phyloP scores from a whole-genome alignment of 2,888 invertebrate genomes.

The Candidula unifasciata region DNA sequence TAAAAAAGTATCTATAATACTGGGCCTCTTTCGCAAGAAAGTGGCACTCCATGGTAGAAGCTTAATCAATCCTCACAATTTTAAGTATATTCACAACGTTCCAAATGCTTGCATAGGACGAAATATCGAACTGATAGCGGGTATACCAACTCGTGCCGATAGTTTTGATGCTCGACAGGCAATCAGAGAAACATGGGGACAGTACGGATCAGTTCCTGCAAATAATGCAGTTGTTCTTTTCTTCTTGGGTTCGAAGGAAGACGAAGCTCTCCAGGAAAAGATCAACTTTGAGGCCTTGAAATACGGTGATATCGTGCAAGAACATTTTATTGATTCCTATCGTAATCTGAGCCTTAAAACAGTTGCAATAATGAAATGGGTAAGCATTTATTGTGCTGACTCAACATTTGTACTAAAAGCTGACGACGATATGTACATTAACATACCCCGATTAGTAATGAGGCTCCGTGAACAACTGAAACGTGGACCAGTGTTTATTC shows the following conservation, averaged over 20 bases:
- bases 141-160: constrained; percentile 67
- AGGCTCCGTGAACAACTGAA: constrained; percentile 51
- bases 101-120: constrained; percentile 50
- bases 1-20: background rate
- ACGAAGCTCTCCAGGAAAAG: constrained; percentile 53
- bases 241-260: constrained; percentile 64
- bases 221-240: constrained; percentile 67
- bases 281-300: constrained; percentile 66
- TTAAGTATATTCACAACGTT: constrained; percentile 52
- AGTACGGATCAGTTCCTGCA: constrained; percentile 55
- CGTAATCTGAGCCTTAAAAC: constrained; percentile 78
- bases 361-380: constrained; percentile 78
- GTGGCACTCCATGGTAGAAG: background rate
- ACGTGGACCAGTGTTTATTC: constrained; percentile 54
- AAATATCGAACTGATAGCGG: constrained; percentile 58
- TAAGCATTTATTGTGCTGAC: constrained; percentile 73
- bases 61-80: constrained; percentile 46
- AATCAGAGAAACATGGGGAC: constrained; percentile 75
- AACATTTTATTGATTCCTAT: constrained; percentile 77
- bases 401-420: constrained; percentile 77
- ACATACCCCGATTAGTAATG: constrained; percentile 59
- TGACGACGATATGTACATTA: constrained; percentile 69
- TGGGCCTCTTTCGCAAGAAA: background rate
- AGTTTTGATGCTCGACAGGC: constrained; percentile 65
- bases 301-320: constrained; percentile 74